Evolutionary conservation across 2,113 vertebrate genomes (phyloP), one percentile per base, ranked within the genome.

Genomic region (Seriola aureovittata): DNA sequence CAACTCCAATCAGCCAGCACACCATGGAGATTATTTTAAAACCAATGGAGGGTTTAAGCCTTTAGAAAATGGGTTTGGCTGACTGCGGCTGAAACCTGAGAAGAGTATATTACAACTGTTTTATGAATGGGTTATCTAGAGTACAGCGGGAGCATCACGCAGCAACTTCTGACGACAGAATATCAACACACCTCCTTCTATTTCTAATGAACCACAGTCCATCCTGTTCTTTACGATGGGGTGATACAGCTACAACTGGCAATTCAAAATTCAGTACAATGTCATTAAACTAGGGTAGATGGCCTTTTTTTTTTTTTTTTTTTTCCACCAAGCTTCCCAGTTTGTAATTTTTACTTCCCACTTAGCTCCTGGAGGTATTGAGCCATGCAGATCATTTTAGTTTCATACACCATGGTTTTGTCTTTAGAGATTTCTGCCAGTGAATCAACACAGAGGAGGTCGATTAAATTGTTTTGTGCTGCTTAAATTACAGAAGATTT

Each of bases 1-100:
- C 90, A 73, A 68, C 63, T 81, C 75, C 68, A 88, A 87, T 92
- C 80, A 85, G 80, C 71, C 80, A 19, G 60, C 71, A 67, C 79
- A 52, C 19, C 83, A 32, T 4, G 34, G 58, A 84, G 79, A 80
- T 90, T 78, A 86, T 77, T 80, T 66, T 58, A 42, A 85, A 88
- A 79, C 21, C 78, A 57, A 75, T 7, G 54, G 69, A 80, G 34
- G 71, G 16, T 62, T 79, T 67, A 78, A 80, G 40, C 48, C 70
- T 52, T 79, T 36, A 70, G 25, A 85, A 78, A 55, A 81, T 5
- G 63, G 75, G 54, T 60, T 79, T 63, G 71, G 80, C 65, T 1
- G 36, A 72, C 5, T 13, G 32, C n/a, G 19, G n/a, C 73, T 64
- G 90, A 83, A 71, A 89, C 5, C 50, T 25, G 62, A 81, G 86